These are phyloP conservation scores for Sacculina carcini DNA, from an alignment of 2,888 invertebrate species.

Conservation along the genomic window DNA sequence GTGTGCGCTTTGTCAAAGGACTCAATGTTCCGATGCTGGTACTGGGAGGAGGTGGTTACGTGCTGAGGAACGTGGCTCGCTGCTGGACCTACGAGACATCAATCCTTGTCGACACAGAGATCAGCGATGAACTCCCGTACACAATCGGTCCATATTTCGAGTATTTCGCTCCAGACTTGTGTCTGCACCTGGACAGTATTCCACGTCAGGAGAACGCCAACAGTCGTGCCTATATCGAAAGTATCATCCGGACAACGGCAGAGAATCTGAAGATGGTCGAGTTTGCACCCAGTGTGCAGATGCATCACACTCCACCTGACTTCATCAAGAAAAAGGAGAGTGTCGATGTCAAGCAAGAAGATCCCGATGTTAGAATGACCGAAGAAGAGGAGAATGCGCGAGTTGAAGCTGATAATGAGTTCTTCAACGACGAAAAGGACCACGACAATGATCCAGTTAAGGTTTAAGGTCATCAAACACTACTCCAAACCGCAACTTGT, in stretches of 20 bases:
- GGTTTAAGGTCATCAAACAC: too few relatives aligned
- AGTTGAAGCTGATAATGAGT: constrained; percentile 58
- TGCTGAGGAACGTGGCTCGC: constrained; percentile 79
- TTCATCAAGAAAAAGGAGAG: constrained; percentile 40
- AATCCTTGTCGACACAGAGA: constrained; percentile 64
- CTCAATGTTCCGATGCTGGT: constrained; percentile 74
- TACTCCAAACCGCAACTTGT: too few relatives aligned
- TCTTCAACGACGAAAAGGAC: constrained; percentile 69
- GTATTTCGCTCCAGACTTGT: constrained; percentile 92
- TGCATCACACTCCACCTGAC: constrained; percentile 80
- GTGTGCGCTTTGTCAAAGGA: constrained; percentile 82
- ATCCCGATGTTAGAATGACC: constrained; percentile 46
- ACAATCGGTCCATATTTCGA: constrained; percentile 56
- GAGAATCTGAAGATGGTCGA: constrained; percentile 83
- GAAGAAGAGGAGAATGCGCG: constrained; percentile 44
- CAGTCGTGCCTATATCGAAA: constrained; percentile 76
- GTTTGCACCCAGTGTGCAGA: constrained; percentile 80
- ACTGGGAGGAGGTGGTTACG: constrained; percentile 65
- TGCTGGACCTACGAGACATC: constrained; percentile 99
- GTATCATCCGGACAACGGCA: constrained; percentile 55
- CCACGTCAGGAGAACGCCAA: constrained; percentile 70
- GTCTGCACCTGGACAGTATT: constrained; percentile 72
- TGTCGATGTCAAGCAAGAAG: constrained; percentile 51
- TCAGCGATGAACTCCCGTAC: constrained; percentile 80
- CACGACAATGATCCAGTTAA: constrained; percentile 53